Evolutionary conservation across 2,113 vertebrate genomes (phyloP).

Genomic region (Montifringilla adamsi): DNA sequence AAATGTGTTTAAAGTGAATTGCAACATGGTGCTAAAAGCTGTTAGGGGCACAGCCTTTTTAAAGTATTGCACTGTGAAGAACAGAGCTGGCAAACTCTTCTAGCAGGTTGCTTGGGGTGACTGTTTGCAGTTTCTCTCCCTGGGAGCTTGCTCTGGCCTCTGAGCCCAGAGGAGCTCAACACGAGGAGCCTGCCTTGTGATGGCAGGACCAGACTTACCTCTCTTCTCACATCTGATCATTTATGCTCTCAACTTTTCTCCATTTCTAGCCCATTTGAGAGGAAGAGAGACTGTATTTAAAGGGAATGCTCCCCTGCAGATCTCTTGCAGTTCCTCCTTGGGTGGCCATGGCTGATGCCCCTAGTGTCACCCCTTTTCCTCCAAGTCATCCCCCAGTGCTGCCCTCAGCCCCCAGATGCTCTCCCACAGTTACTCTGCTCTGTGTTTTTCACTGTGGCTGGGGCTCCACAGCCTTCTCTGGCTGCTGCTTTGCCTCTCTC

Average conservation of each 20-base stretch:
- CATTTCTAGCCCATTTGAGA: not conserved
- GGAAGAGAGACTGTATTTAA: not conserved
- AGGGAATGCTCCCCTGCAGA: not conserved
- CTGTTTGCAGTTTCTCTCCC: not conserved
- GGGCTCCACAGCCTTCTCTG: not conserved
- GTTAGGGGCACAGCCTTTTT: not conserved
- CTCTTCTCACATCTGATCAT: not conserved
- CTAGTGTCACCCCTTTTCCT: not conserved
- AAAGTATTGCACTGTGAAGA: not conserved
- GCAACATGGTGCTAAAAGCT: not conserved
- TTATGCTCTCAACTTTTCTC: not conserved
- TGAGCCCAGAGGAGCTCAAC: not conserved
- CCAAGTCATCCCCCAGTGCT: rapidly evolving
- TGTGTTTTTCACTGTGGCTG: not conserved
- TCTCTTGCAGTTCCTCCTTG: not conserved
- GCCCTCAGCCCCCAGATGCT: rapidly evolving
- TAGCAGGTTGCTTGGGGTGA: not conserved
- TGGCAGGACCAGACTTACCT: not conserved
- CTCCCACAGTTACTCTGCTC: not conserved
- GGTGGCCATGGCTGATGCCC: not conserved
- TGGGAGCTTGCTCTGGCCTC: not conserved
- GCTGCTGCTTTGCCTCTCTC: not conserved
- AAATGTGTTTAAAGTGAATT: not conserved
- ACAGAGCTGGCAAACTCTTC: not conserved
- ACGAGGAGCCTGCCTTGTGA: not conserved